Percentiles rank a stretch among this genome's conserved stretches.
Conservation (phyloP, 2,888 invertebrate genomes). For the Automeris io region DNA sequence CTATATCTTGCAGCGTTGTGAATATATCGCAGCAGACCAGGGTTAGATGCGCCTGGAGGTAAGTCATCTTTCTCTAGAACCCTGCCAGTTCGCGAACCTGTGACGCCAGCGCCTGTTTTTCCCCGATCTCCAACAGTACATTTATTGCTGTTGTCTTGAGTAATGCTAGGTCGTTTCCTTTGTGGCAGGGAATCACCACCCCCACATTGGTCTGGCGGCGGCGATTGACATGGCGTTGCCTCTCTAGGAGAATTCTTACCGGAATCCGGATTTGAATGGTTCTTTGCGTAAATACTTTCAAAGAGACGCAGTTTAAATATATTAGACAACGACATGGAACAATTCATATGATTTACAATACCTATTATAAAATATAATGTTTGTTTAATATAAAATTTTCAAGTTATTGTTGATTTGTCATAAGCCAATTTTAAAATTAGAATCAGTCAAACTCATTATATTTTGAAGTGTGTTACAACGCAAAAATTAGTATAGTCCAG, state of each 20-base stretch:
- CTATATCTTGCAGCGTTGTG: slow-evolving; percentile 62
- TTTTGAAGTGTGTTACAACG: too few relatives aligned
- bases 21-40: slow-evolving; percentile 60
- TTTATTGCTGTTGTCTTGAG: slow-evolving; percentile 26
- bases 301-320: slow-evolving; percentile 45
- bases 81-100: slow-evolving; percentile 52
- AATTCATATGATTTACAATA: slow-evolving; percentile 11
- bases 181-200: slow-evolving; percentile 32
- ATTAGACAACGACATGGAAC: slow-evolving; percentile 38
- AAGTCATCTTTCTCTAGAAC: slow-evolving; percentile 31
- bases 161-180: slow-evolving; percentile 28
- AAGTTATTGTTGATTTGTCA: neutral
- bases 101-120: slow-evolving; percentile 64
- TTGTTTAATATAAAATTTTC: too few relatives aligned
- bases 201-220: slow-evolving; percentile 12
- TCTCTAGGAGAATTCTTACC: slow-evolving; percentile 30
- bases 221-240: slow-evolving; percentile 12
- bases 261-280: slow-evolving; percentile 28
- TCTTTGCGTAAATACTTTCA: slow-evolving; percentile 52
- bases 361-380: too few relatives aligned
- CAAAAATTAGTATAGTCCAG: too few relatives aligned
- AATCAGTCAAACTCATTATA: too few relatives aligned
- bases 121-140: slow-evolving; percentile 49
- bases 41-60: slow-evolving; percentile 47
- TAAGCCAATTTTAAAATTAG: neutral